phyloP scores from a whole-genome alignment of 1,140 invertebrate species.

The Cotesia glomerata region DNA sequence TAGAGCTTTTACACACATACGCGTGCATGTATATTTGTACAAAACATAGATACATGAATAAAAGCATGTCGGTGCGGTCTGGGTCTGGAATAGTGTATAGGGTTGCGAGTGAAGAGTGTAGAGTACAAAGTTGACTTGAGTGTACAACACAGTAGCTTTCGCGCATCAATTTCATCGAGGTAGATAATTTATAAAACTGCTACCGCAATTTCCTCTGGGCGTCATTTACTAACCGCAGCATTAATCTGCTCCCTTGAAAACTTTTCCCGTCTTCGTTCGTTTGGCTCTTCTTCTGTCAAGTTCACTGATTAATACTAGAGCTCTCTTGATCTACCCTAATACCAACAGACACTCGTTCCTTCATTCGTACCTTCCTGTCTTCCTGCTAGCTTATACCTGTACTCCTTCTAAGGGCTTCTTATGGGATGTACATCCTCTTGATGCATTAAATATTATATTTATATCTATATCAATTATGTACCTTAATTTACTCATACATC shows the following conservation, averaged over 20 bases:
- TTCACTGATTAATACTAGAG: slow-evolving; percentile 22
- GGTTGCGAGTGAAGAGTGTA: not conserved
- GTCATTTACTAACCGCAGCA: slow-evolving; percentile 23
- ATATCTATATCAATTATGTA: no score
- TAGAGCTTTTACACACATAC: no score
- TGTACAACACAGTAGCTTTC: not conserved
- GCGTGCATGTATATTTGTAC: no score
- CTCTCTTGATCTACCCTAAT: slow-evolving; percentile 11
- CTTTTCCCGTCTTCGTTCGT: slow-evolving; percentile 8
- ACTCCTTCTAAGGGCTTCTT: no score
- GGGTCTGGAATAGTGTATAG: no score
- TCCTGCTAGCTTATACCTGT: no score
- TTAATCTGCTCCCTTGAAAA: slow-evolving; percentile 23
- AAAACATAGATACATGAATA: slow-evolving; percentile 1
- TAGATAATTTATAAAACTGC: slow-evolving; percentile 16
- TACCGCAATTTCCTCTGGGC: slow-evolving; percentile 19
- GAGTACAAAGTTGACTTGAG: slow-evolving; percentile 11
- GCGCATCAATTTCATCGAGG: slow-evolving; percentile 1
- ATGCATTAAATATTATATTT: no score
- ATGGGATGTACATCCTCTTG: no score
- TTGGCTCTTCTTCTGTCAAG: slow-evolving; percentile 4
- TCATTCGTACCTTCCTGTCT: no score
- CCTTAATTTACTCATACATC: no score
- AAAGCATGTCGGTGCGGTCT: not conserved
- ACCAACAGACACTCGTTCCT: not conserved